These are phyloP conservation scores for Crax fasciolata DNA, from an alignment of 2,797 vertebrate species.

Conservation along the genomic window DNA sequence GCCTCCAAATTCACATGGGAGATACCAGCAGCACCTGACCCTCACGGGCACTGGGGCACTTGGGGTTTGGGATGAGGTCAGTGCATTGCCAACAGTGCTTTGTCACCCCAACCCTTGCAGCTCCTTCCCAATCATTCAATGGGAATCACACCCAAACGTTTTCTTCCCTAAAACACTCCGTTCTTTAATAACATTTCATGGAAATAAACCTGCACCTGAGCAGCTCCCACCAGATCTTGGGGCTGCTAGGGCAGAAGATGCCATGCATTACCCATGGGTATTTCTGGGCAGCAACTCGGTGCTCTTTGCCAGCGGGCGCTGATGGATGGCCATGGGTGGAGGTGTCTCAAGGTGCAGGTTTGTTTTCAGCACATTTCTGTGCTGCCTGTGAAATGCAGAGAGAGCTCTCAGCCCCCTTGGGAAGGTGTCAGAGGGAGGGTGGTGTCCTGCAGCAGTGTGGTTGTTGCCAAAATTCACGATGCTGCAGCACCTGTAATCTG, in stretches of 20 bases:
- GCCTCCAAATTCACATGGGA: not conserved
- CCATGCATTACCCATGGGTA: not conserved
- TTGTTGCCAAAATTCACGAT: not conserved
- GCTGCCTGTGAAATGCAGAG: not conserved
- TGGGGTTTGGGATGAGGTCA: not conserved
- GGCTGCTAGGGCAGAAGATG: not conserved
- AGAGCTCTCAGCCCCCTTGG: not conserved
- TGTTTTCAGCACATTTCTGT: not conserved
- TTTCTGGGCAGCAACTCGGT: not conserved
- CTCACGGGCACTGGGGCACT: not conserved
- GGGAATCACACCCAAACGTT: rapidly evolving
- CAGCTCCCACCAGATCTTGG: rapidly evolving
- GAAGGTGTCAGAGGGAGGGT: not conserved
- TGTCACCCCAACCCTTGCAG: not conserved
- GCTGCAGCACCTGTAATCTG: not conserved
- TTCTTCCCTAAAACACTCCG: rapidly evolving
- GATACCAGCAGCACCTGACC: not conserved
- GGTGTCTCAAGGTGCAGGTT: not conserved
- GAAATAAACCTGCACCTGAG: not conserved
- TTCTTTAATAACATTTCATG: not conserved
- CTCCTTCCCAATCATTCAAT: not conserved
- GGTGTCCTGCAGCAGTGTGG: rapidly evolving
- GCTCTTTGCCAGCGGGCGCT: not conserved
- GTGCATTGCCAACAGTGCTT: not conserved
- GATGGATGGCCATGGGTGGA: not conserved